Evolutionary conservation across 1,140 invertebrate genomes (phyloP).

Genomic region (Augochlora pura): DNA sequence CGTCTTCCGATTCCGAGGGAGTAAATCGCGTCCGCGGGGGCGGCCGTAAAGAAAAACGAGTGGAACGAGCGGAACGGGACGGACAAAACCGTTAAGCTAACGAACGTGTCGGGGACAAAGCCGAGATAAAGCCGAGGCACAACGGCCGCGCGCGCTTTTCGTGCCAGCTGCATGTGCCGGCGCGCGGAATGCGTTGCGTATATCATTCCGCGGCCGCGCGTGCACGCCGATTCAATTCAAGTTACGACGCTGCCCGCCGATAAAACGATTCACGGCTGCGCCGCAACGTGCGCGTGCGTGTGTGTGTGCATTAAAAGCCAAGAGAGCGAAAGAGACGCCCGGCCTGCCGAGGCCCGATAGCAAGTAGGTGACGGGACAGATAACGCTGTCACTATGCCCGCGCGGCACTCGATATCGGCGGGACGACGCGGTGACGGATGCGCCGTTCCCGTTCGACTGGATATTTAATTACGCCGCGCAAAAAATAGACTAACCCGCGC

Average conservation of each 20-base stretch:
- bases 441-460: background rate
- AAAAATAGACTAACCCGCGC: too few relatives aligned
- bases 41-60: slow-evolving; percentile 43
- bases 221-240: slow-evolving; percentile 58
- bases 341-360: slow-evolving; percentile 1
- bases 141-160: slow-evolving; percentile 32
- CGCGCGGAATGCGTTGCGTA: slow-evolving; percentile 51
- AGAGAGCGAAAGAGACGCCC: slow-evolving; percentile 15
- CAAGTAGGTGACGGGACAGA: slow-evolving; percentile 10
- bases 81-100: slow-evolving; percentile 56
- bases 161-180: slow-evolving; percentile 31
- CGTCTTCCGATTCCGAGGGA: slow-evolving; percentile 47
- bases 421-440: background rate
- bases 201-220: slow-evolving; percentile 50
- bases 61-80: slow-evolving; percentile 16
- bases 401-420: background rate
- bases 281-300: too few relatives aligned
- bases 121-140: slow-evolving; percentile 52
- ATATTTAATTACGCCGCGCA: too few relatives aligned
- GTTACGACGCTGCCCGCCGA: slow-evolving; percentile 44
- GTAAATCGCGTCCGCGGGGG: slow-evolving; percentile 43
- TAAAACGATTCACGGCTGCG: slow-evolving; percentile 55
- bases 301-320: slow-evolving; percentile 33
- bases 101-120: slow-evolving; percentile 60
- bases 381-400: slow-evolving; percentile 3